Base-by-base conservation (phyloP, 2,113 vertebrate genomes). In the Hydropotes inermis region DNA sequence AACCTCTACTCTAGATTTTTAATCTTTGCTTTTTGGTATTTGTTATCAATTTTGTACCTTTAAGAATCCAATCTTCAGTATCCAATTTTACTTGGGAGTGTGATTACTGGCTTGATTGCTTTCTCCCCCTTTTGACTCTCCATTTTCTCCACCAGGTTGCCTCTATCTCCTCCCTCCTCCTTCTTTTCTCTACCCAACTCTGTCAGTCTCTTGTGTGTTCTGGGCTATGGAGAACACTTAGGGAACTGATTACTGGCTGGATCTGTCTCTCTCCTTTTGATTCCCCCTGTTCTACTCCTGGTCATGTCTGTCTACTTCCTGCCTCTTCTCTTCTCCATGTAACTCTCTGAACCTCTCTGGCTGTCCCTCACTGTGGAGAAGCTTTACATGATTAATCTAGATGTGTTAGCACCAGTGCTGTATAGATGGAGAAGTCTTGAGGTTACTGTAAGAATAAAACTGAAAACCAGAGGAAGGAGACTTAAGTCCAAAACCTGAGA, bases 111-210 rank as follows among this genome's bases (percentile, higher is more conserved):
- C 64, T 70, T 70, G n/a, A 36, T 36, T 70, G 8, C 9, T 36
- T 5, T 36, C 64, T 70, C 64, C 4, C n/a, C 17, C 8, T 67
- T 67, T 36, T 36, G 64, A 21, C 8, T 67, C n/a, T 36, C 8
- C 0, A 0, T 67, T 11, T 36, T 36, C 33, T 21, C 33, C 33
- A 36, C 64, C 17, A 67, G 8, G 17, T 36, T 0, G 0, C 64
- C 8, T 67, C 61, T 67, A 67, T n/a, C 64, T 67, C 4, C 4
- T 67, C n/a, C 17, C 64, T 36, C 64, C 8, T 8, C 8, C 1
- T 36, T 67, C 64, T 67, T 17, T 67, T 67, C 64, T 67, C 17
- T 36, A 70, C 64, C 64, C 17, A 70, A 70, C 9, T 21, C 64
- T 70, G 64, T 70, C 4, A 36, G 21, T 70, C n/a, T 36, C 9